These are phyloP conservation scores for Cepaea hortensis DNA, from an alignment of 2,888 invertebrate species.

Conservation along the genomic window DNA sequence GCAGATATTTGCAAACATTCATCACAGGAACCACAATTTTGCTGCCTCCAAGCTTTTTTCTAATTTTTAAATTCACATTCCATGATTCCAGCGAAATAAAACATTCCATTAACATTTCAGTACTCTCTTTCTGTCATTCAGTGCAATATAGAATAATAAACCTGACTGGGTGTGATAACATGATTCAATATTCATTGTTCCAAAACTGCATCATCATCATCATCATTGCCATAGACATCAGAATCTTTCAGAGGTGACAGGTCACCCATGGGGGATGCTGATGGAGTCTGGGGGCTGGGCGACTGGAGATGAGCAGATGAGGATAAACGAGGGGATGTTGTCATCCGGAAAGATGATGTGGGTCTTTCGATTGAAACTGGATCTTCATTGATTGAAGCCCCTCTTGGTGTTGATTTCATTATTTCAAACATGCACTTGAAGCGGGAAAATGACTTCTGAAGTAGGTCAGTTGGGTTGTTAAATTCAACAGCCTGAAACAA, in stretches of 20 bases:
- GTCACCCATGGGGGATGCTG: slow-evolving; percentile 29
- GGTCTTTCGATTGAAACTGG: slow-evolving; percentile 14
- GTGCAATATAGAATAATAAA: too few species aligned
- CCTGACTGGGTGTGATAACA: too few species aligned
- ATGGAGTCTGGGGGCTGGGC: background rate
- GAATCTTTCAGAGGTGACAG: slow-evolving; percentile 34
- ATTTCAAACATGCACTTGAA: slow-evolving; percentile 62
- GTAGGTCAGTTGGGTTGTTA: slow-evolving; percentile 63
- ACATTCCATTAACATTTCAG: too few species aligned
- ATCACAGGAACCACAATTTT: too few species aligned
- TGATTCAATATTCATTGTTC: background rate
- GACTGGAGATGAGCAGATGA: slow-evolving; percentile 17
- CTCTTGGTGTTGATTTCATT: slow-evolving; percentile 49
- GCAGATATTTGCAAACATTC: too few species aligned
- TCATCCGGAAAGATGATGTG: background rate
- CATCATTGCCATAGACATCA: slow-evolving; percentile 23
- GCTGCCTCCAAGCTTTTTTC: too few species aligned
- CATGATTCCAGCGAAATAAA: too few species aligned
- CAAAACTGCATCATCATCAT: slow-evolving; percentile 14
- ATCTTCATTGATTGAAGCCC: slow-evolving; percentile 50
- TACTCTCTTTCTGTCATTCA: too few species aligned
- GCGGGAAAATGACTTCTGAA: slow-evolving; percentile 59
- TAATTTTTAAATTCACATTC: too few species aligned
- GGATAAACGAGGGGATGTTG: slow-evolving; percentile 20
- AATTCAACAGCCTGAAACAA: slow-evolving; percentile 66